Percentiles rank a stretch among this genome's conserved stretches.
These are phyloP conservation scores for Acronicta leporina DNA, from an alignment of 2,888 invertebrate genomes.

Conservation along the genomic window DNA sequence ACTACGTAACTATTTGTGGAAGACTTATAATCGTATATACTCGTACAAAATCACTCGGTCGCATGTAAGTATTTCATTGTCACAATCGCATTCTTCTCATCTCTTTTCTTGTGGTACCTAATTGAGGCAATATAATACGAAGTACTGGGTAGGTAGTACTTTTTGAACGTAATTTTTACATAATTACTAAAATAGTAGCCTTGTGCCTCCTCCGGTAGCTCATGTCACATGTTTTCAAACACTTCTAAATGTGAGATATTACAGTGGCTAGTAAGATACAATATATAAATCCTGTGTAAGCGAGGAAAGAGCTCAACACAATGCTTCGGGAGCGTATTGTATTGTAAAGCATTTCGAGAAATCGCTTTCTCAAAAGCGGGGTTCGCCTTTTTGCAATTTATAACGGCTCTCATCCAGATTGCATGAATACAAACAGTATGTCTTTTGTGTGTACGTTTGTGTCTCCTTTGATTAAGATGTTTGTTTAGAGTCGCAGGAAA, in stretches of 20 bases:
- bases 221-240: constrained; percentile 42
- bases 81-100: too few relatives aligned
- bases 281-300: constrained; percentile 74
- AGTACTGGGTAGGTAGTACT: too few relatives aligned
- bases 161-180: too few relatives aligned
- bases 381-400: constrained; percentile 85
- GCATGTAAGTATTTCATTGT: too few relatives aligned
- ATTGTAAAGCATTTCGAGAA: constrained; percentile 84
- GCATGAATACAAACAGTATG: constrained; percentile 76
- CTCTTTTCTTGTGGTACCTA: too few relatives aligned
- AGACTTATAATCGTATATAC: too few relatives aligned
- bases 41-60: neutral
- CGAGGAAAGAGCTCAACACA: constrained; percentile 77
- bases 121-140: too few relatives aligned
- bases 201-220: neutral
- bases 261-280: constrained; percentile 48
- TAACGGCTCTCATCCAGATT: constrained; percentile 81
- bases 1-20: constrained; percentile 2
- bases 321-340: constrained; percentile 80
- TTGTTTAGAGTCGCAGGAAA: constrained; percentile 45
- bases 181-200: too few relatives aligned
- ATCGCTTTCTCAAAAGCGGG: constrained; percentile 82
- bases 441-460: constrained; percentile 63
- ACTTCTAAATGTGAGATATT: constrained; percentile 47
- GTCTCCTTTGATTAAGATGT: constrained; percentile 64